These are phyloP conservation scores for Clistopyga incitator DNA, from an alignment of 2,888 invertebrate species.

Conservation along the genomic window DNA sequence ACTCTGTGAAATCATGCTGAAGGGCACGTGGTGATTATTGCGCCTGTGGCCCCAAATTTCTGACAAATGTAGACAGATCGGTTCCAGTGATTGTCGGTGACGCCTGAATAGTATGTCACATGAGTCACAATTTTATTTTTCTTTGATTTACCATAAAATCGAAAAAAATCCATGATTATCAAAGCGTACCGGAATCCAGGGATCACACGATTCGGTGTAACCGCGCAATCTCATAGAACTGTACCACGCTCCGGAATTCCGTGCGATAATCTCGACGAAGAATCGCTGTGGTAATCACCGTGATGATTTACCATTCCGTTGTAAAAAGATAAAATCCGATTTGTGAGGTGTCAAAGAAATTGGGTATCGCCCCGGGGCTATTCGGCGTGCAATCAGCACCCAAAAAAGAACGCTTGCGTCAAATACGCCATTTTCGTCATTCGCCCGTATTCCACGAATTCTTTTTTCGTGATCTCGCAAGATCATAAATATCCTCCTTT, in stretches of 20 bases:
- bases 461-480: constrained; percentile 22
- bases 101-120: constrained; percentile 2
- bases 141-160: not conserved
- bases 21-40: not conserved
- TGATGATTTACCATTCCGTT: constrained; percentile 40
- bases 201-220: constrained; percentile 32
- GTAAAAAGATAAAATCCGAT: constrained; percentile 21
- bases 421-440: constrained; percentile 29
- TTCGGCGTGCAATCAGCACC: not conserved
- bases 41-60: not conserved
- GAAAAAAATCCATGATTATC: not conserved
- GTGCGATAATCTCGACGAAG: not conserved
- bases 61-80: constrained; percentile 21
- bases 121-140: constrained; percentile 10
- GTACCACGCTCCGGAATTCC: constrained; percentile 14
- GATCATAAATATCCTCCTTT: constrained; percentile 46
- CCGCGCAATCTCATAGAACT: constrained; percentile 1
- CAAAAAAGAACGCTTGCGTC: constrained; percentile 30
- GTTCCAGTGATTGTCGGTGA: constrained; percentile 6
- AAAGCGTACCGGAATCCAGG: constrained; percentile 35
- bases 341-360: not conserved
- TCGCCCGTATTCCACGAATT: not conserved
- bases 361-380: constrained; percentile 13
- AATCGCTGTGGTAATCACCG: not conserved
- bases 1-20: not conserved